Percentiles rank a stretch among this genome's conserved stretches.
Conservation (phyloP, 1,140 invertebrate species). For the Plodia interpunctella region DNA sequence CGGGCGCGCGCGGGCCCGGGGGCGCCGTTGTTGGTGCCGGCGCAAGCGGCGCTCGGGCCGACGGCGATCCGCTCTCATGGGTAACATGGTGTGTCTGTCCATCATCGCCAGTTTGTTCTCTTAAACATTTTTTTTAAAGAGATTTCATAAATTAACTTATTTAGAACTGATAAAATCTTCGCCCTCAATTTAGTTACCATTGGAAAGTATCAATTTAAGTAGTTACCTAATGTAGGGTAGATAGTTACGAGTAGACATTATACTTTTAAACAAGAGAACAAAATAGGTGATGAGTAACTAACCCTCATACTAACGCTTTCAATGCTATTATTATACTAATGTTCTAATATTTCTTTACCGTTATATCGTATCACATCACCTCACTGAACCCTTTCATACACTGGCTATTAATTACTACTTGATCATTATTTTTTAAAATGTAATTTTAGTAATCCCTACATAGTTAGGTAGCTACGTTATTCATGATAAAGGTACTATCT, state of each 20-base stretch:
- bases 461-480: no score
- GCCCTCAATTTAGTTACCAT: no score
- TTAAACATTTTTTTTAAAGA: slow-evolving; percentile 11
- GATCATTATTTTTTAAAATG: no score
- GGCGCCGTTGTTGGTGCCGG: slow-evolving; percentile 63
- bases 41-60: slow-evolving; percentile 61
- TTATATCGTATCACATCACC: background rate
- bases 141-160: no score
- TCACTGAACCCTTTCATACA: background rate
- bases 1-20: slow-evolving; percentile 44
- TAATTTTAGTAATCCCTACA: no score
- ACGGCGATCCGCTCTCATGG: slow-evolving; percentile 62
- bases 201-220: no score
- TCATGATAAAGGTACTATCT: no score
- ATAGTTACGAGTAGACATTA: no score
- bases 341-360: background rate
- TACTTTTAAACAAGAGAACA: slow-evolving; percentile 39
- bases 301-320: slow-evolving; percentile 69
- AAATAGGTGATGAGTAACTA: slow-evolving; percentile 48
- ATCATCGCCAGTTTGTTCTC: slow-evolving; percentile 53
- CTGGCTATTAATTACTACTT: no score
- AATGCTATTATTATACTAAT: slow-evolving; percentile 11
- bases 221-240: no score
- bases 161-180: no score
- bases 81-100: slow-evolving; percentile 71